phyloP scores from a whole-genome alignment of 2,113 vertebrate genomes.

The Trochalopteron elliotii region DNA sequence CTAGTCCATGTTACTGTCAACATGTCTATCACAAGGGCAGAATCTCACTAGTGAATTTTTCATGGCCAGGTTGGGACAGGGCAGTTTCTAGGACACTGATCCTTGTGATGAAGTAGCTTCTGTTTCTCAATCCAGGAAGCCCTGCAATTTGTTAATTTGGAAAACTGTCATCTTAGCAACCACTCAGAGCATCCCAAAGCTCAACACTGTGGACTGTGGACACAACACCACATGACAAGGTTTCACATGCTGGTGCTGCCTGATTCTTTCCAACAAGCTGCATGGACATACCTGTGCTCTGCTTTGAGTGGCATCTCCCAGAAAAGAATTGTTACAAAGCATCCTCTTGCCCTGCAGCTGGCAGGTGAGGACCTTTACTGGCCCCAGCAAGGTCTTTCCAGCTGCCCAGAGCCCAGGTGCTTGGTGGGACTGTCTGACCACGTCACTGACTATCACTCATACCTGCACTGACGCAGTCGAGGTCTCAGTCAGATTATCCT shows the following conservation, averaged over 20 bases:
- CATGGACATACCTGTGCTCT: fast-evolving
- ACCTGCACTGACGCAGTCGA: neutral
- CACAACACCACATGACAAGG: fast-evolving
- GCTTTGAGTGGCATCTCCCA: neutral
- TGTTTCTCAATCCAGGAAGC: neutral
- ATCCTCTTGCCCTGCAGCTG: neutral
- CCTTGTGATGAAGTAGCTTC: neutral
- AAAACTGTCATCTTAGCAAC: neutral
- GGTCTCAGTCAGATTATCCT: neutral
- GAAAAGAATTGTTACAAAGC: neutral
- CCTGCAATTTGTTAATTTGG: neutral
- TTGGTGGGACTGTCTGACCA: neutral
- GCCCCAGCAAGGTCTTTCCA: neutral
- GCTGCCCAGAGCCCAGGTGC: neutral
- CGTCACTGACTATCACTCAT: fast-evolving
- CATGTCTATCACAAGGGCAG: neutral
- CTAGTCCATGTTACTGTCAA: neutral
- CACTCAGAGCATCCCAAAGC: neutral
- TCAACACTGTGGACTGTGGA: neutral
- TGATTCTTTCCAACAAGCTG: neutral
- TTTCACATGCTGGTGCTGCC: neutral
- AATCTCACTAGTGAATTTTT: neutral
- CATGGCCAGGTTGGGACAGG: neutral
- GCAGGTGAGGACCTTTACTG: neutral
- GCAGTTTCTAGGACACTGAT: neutral